Base-by-base conservation (phyloP, 2,888 invertebrate species). In the Aporophyla nigra region DNA sequence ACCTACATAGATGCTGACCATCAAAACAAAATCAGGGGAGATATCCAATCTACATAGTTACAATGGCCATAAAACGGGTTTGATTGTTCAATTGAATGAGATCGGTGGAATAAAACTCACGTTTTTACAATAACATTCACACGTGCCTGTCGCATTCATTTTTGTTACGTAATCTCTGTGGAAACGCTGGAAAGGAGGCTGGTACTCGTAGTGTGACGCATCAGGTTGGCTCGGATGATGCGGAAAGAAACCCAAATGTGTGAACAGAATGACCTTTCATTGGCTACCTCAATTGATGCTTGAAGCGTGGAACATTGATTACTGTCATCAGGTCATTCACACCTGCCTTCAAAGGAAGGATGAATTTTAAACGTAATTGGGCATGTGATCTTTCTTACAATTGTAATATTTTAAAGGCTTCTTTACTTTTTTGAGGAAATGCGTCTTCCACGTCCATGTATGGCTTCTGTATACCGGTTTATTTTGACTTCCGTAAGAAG, bases 91-190 rank as follows among this genome's bases (percentile, higher is more conserved):
- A 86, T 79, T 70, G 80, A 76, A 71, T 58, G 56, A 82, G 46
- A 86, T 63, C 67, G 67, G 12, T 58, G 63, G 63, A 82, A 74
- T 67, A 65, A 40, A 73, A 59, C 69, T 79, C 86, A 83, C 81
- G 86, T 87, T 86, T 70, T 46, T 61, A 76, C 74, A 76, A 86
- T 76, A 75, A 72, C 51, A 74, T 71, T 74, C 76, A 73, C 84
- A 87, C 80, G 83, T 83, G 77, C 62, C 69, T 43, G 53, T 56
- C 67, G 66, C 66, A 83, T 63, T 74, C 43, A 85, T 68, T 27
- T 76, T 24, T 40, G 24, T 86, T 86, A 67, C 62, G 77, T 83
- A 73, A 82, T 53, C 62, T 73, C 61, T 46, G 46, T 46, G 67
- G 65, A 71, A 71, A 74, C 71, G n/a, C n/a, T n/a, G n/a, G 62